These are phyloP conservation scores for Poecile atricapillus DNA, from an alignment of 2,113 vertebrate genomes.

Conservation along the genomic window DNA sequence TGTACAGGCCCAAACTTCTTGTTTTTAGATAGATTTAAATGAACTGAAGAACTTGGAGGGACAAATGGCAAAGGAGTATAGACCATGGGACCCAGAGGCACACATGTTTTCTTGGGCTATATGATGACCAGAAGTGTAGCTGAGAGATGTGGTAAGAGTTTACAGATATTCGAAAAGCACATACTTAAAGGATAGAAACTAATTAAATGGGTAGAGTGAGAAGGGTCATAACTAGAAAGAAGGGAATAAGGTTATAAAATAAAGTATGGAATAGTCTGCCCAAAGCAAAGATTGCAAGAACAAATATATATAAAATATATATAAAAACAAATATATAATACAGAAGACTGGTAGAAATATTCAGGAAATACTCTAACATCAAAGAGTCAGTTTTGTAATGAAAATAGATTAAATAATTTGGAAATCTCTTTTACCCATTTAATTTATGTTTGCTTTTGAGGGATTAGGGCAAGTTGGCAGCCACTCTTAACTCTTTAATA, in stretches of 20 bases:
- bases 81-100: neutral
- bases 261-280: neutral
- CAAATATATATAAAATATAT: neutral
- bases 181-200: neutral
- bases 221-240: neutral
- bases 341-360: neutral
- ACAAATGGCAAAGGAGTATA: neutral
- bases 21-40: neutral
- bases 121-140: neutral
- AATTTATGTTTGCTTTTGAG: constrained; percentile 40
- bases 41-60: neutral
- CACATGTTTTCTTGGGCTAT: neutral
- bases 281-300: neutral
- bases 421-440: neutral
- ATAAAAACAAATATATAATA: neutral
- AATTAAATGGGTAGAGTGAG: neutral
- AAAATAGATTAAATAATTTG: constrained; percentile 14
- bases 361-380: constrained; percentile 12
- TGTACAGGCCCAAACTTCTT: neutral
- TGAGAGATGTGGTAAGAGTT: neutral
- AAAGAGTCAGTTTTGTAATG: constrained; percentile 6
- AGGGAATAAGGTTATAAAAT: constrained; percentile 11
- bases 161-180: neutral
- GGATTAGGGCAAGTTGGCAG: neutral
- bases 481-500: neutral